Evolutionary conservation across 2,797 vertebrate species (phyloP).

Genomic region (Crax fasciolata): DNA sequence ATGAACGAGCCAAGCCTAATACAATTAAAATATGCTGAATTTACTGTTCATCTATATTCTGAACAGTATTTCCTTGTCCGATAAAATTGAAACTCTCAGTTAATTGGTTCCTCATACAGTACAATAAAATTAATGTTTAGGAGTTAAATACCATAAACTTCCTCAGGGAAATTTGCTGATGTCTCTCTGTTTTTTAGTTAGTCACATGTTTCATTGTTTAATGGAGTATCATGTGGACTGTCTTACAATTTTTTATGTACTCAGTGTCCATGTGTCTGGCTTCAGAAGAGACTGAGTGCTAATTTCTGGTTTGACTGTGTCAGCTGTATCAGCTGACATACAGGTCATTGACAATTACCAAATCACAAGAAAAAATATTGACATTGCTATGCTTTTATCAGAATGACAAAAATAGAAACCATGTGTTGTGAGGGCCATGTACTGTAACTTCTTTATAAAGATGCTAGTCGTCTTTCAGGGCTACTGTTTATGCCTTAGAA

Average conservation of each 20-base stretch:
- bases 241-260: constrained; percentile 55
- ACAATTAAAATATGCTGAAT: constrained; percentile 75
- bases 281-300: constrained; percentile 57
- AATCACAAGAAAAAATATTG: constrained; percentile 45
- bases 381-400: constrained; percentile 55
- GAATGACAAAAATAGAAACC: constrained; percentile 59
- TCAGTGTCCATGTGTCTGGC: constrained; percentile 48
- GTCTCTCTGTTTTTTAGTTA: constrained; percentile 73
- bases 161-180: constrained; percentile 78
- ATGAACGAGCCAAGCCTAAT: constrained; percentile 73
- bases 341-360: constrained; percentile 56
- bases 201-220: constrained; percentile 81
- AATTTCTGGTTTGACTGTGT: constrained; percentile 73
- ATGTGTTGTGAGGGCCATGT: constrained; percentile 40
- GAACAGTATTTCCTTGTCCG: constrained; percentile 69
- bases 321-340: constrained; percentile 74
- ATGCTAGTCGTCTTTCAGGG: constrained; percentile 46
- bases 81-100: constrained; percentile 74
- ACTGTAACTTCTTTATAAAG: constrained; percentile 50
- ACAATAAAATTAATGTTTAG: constrained; percentile 84
- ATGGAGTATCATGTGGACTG: constrained; percentile 71
- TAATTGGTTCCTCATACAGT: constrained; percentile 78
- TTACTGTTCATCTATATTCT: constrained; percentile 69
- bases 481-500: constrained; percentile 40
- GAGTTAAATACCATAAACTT: constrained; percentile 81